These are phyloP conservation scores for Pollachius pollachius DNA, from an alignment of 2,113 vertebrate species.

Conservation along the genomic window DNA sequence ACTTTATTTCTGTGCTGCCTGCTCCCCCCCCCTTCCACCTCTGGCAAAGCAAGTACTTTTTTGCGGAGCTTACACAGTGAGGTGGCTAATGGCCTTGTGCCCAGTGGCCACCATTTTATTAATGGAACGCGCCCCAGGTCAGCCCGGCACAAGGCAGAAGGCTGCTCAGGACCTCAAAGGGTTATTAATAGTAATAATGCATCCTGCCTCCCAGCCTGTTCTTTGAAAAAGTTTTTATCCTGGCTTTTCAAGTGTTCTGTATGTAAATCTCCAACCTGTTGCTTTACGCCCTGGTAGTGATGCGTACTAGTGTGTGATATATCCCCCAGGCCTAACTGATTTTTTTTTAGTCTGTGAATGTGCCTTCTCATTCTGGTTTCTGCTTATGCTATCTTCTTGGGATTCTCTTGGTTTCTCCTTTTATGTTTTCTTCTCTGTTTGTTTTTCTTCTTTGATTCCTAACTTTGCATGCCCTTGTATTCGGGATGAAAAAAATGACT, in stretches of 20 bases:
- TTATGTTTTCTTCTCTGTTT: conserved; percentile 43
- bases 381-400: conserved; percentile 70
- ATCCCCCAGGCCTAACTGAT: conserved; percentile 65
- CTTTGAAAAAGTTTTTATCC: conserved; percentile 63
- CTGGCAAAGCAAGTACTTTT: too few species aligned
- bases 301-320: conserved; percentile 73
- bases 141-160: too few species aligned
- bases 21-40: too few species aligned
- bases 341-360: conserved; percentile 86
- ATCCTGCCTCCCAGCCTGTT: conserved; percentile 53
- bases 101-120: too few species aligned
- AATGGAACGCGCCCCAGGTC: too few species aligned
- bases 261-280: conserved; percentile 68
- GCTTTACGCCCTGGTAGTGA: conserved; percentile 58
- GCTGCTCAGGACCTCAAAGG: conserved; percentile 75
- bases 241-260: conserved; percentile 79
- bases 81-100: neutral
- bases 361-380: conserved; percentile 91
- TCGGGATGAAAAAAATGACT: conserved; percentile 51
- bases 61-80: neutral
- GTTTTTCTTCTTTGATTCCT: conserved; percentile 53
- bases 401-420: conserved; percentile 62
- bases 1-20: too few species aligned
- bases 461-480: conserved; percentile 80
- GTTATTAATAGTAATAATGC: conserved; percentile 52